Base-by-base conservation (phyloP, 2,113 vertebrate species). In the Cacatua alba region DNA sequence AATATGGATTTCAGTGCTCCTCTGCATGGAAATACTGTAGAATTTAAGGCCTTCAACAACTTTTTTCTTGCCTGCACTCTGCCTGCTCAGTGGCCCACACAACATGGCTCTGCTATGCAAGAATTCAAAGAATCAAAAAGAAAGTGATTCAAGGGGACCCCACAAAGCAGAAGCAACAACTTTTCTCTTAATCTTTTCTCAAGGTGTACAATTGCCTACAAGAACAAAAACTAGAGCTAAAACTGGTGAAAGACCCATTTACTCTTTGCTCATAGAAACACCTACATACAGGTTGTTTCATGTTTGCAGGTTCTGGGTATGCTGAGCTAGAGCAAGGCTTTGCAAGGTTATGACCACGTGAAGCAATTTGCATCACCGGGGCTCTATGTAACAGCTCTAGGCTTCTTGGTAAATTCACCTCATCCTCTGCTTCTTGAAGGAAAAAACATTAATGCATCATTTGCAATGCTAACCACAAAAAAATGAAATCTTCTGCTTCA, bases 401-500 rank as follows among this genome's bases (percentile, higher is more conserved):
- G 88, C 69, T 82, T 44, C 69, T 81, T 52, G 31, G 77, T 71
- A 88, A 96, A 81, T 86, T 67, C 72, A 94, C 76, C 67, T 88
- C 89, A 89, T 87, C 69, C 65, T 88, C 91, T 71, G 65, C 63
- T 95, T 90, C 91, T 91, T 89, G 37, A 94, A 89, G 84, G 65
- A 79, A 86, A 92, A 95, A 82, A 24, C 65, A 57, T 41, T 48
- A 92, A 95, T 57, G 81, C 57, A 85, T 68, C 77, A 93, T 90
- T 87, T 95, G 84, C 89, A 82, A 90, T 62, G 87, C 86, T 91
- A 85, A 95, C 62, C 91, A 95, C 86, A 78, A 59, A 71, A 85
- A 95, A 88, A 39, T 2, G 18, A 65, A 84, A 89, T 37, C 39
- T 57, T 80, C 60, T 94, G 77, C 67, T 96, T 89, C 80, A 86